Percentiles rank a stretch among this genome's conserved stretches.
phyloP scores from a whole-genome alignment of 2,797 vertebrate species.

The Anguilla marmorata region DNA sequence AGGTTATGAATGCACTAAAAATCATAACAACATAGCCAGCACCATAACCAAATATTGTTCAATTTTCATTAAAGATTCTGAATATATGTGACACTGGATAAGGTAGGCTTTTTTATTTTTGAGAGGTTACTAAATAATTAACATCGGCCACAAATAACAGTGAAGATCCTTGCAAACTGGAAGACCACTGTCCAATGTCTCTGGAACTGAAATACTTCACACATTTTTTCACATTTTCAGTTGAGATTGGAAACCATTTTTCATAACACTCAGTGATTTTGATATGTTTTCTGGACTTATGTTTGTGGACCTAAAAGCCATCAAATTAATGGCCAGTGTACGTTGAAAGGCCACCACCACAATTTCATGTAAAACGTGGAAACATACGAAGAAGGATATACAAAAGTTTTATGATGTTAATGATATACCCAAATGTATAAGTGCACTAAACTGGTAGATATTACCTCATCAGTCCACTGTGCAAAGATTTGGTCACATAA shows the following conservation, averaged over 20 bases:
- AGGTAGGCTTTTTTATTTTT: neutral
- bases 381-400: neutral
- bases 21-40: neutral
- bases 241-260: neutral
- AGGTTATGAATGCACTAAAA: neutral
- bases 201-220: neutral
- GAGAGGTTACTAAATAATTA: conserved; percentile 1
- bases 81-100: neutral
- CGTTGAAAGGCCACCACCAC: neutral
- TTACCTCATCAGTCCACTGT: neutral
- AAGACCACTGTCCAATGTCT: neutral
- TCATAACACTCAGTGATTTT: neutral
- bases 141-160: neutral
- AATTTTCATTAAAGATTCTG: neutral
- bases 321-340: neutral
- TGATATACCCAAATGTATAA: neutral
- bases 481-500: conserved; percentile 32
- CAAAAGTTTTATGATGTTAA: neutral
- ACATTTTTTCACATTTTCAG: neutral
- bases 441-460: neutral
- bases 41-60: neutral
- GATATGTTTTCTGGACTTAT: conserved; percentile 10
- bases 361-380: conserved; percentile 14
- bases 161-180: neutral
- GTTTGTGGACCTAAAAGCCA: neutral